These are phyloP conservation scores for Portevinia maculata DNA, from an alignment of 2,888 invertebrate species.

Conservation along the genomic window DNA sequence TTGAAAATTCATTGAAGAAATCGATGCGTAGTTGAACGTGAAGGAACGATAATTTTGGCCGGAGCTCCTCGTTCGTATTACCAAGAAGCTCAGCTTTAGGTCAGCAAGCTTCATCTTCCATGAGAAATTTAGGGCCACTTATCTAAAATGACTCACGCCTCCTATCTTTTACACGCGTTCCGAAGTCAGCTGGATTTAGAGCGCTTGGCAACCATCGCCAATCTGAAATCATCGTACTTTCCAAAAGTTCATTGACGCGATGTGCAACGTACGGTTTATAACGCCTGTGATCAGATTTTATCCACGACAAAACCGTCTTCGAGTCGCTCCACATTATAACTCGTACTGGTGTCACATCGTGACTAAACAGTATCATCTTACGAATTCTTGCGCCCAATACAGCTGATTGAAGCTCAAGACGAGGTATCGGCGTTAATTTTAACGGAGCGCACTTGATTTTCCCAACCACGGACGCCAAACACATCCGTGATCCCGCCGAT, in stretches of 20 bases:
- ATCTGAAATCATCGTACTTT: slow-evolving; percentile 19
- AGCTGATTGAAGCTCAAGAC: slow-evolving; percentile 53
- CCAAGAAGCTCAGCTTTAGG: not conserved
- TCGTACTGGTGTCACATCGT: slow-evolving; percentile 18
- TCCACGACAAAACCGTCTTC: slow-evolving; percentile 61
- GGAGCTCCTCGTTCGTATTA: slow-evolving; percentile 28
- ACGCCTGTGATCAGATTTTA: slow-evolving; percentile 50
- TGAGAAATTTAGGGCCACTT: slow-evolving; percentile 13
- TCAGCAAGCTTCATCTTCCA: slow-evolving; percentile 6
- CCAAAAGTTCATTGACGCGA: slow-evolving; percentile 55
- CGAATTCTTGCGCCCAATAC: slow-evolving; percentile 41
- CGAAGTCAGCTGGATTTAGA: slow-evolving; percentile 52
- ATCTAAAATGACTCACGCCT: slow-evolving; percentile 50
- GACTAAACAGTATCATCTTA: slow-evolving; percentile 7
- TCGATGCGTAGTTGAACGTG: not conserved
- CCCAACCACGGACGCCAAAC: slow-evolving; percentile 13
- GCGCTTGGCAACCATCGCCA: slow-evolving; percentile 59
- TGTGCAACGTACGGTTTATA: slow-evolving; percentile 75
- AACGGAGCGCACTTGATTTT: too few relatives aligned
- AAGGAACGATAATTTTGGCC: not conserved
- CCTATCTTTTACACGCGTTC: slow-evolving; percentile 26
- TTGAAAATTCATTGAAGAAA: slow-evolving; percentile 28
- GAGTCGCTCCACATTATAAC: slow-evolving; percentile 57
- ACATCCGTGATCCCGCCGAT: not conserved
- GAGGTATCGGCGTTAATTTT: slow-evolving; percentile 45